Percentiles rank a stretch among this genome's conserved stretches.
These are phyloP conservation scores for Protodeltote pygarga DNA, from an alignment of 2,888 invertebrate species.

Conservation along the genomic window DNA sequence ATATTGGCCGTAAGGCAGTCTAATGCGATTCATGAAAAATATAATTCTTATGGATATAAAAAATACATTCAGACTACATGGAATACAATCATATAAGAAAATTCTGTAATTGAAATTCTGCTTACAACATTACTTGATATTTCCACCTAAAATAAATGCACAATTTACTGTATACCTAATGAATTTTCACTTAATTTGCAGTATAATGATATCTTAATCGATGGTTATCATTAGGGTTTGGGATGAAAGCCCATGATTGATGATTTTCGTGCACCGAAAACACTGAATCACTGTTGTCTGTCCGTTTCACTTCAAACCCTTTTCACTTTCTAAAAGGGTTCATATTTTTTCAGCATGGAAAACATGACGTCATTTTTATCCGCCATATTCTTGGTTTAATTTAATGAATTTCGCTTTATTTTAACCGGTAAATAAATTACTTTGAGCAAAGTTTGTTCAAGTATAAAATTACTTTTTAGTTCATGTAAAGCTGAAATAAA, in stretches of 20 bases:
- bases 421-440: slow-evolving; percentile 27
- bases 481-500: slow-evolving; percentile 5
- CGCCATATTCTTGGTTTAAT: slow-evolving; percentile 24
- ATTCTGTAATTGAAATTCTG: too few relatives aligned
- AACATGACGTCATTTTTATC: slow-evolving; percentile 41
- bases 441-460: slow-evolving; percentile 7
- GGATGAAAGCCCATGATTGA: slow-evolving; percentile 63
- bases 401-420: slow-evolving; percentile 32
- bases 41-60: too few relatives aligned
- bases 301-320: slow-evolving; percentile 62
- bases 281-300: slow-evolving; percentile 69
- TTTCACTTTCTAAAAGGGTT: slow-evolving; percentile 53
- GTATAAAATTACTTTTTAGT: slow-evolving; percentile 4
- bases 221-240: slow-evolving; percentile 59
- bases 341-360: slow-evolving; percentile 47
- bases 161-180: slow-evolving; percentile 27
- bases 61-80: too few relatives aligned
- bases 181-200: slow-evolving; percentile 49
- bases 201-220: slow-evolving; percentile 51
- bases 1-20: too few relatives aligned
- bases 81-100: too few relatives aligned
- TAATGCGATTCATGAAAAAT: too few relatives aligned
- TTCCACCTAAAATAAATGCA: slow-evolving; percentile 32
- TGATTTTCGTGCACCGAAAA: slow-evolving; percentile 56
- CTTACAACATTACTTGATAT: too few relatives aligned